Evolutionary conservation across 2,113 vertebrate species (phyloP), one percentile per base, ranked within the genome.

Genomic region (Marcusenius ussheri): DNA sequence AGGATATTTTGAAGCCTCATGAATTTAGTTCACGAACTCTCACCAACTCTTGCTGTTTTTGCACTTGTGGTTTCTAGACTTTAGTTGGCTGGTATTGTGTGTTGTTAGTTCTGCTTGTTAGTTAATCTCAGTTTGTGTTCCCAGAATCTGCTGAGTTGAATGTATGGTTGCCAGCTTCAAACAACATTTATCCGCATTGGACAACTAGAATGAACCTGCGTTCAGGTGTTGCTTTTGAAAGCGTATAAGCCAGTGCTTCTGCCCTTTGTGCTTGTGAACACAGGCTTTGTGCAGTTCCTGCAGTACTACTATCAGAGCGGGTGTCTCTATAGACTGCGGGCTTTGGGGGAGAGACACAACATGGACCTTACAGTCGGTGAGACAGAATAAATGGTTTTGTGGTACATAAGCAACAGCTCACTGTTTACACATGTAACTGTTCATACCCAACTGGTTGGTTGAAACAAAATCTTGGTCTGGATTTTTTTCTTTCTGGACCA

Each of bases 301-400:
- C 98, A 99, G 95, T 99, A 99, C 91, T 99, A 99, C 91, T 99
- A 99, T 88, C 98, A 99, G 95, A 99, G 98, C 0, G 98, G 98
- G 84, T 98, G 97, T 87, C 92, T 99, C 90, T 99, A 99, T 93
- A 94, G 98, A 92, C 97, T 99, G 49, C 92, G 98, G 50, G 97
- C 98, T 0, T 94, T 99, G 92, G 98, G 98, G 0, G 97, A 99
- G 89, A 95, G 97, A 92, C 98, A 99, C 93, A 99, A 95, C 93
- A 99, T 99, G 98, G 98, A 99, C 24, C 95, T 99, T 11, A 99
- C 98, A 0, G 98, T 99, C 53, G 98, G 98, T 99, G 91, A 95
- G 97, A 80, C 9, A 10, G 84, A 70, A 47, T 27, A 7, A 13
- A 24, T 47, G 21, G 7, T 86, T 27, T 51, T 86, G 49, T 86